Evolutionary conservation across 2,113 vertebrate species (phyloP).

Genomic region (Coturnix japonica): DNA sequence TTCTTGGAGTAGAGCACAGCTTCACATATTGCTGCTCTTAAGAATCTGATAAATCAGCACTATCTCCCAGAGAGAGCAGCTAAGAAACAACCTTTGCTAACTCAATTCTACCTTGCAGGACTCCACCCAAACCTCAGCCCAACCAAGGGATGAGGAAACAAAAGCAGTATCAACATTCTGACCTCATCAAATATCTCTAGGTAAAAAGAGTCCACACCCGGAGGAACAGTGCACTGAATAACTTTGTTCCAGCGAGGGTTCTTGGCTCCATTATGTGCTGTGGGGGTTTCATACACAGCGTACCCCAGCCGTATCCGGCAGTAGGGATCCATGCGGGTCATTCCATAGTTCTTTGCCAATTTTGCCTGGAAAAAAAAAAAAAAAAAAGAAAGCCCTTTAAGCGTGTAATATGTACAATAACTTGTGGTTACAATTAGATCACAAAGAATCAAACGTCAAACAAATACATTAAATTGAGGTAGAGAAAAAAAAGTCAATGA

Average conservation of each 20-base stretch:
- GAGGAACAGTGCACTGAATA: slow-evolving; percentile 95
- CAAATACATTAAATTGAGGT: background rate
- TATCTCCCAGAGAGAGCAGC: background rate
- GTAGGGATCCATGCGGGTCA: slow-evolving; percentile 99
- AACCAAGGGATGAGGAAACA: background rate
- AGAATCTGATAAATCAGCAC: background rate
- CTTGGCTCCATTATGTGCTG: slow-evolving; percentile 96
- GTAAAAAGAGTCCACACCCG: slow-evolving; percentile 96
- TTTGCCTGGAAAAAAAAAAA: slow-evolving; percentile 84
- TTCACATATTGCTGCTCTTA: background rate
- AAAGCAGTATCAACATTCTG: background rate
- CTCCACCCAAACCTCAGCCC: background rate
- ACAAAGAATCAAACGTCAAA: background rate
- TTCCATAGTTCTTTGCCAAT: slow-evolving; percentile 96
- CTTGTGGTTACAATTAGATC: background rate
- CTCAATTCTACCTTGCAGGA: background rate
- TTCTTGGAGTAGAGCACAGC: background rate
- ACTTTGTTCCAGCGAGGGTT: slow-evolving; percentile 99
- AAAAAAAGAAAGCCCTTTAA: background rate
- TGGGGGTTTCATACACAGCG: slow-evolving; percentile 95
- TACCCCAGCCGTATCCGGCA: slow-evolving; percentile 93
- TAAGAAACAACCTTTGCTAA: background rate
- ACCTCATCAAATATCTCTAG: slow-evolving; percentile 99
- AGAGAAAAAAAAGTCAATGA: background rate
- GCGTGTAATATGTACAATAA: background rate